Conservation (phyloP, 2,113 vertebrate species). For the Syrmaticus mikado region DNA sequence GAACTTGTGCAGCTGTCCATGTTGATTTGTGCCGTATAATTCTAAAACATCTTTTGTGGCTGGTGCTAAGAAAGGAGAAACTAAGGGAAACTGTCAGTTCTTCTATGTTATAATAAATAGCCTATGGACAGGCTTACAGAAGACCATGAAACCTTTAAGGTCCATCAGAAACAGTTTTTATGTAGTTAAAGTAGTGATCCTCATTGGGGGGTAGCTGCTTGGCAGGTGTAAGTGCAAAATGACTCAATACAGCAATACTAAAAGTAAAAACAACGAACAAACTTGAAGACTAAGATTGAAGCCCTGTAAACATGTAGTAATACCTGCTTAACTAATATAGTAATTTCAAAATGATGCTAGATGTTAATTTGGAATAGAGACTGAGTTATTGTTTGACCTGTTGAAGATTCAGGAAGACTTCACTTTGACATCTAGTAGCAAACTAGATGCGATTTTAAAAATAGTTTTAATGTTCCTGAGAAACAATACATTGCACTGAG, state of each 20-base stretch:
- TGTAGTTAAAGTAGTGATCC: neutral
- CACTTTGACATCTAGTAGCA: neutral
- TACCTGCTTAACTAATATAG: neutral
- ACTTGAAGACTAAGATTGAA: neutral
- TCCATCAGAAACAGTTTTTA: neutral
- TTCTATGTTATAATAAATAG: neutral
- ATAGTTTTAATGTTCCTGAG: neutral
- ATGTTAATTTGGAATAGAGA: neutral
- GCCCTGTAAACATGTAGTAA: neutral
- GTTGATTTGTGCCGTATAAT: neutral
- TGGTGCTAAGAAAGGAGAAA: neutral
- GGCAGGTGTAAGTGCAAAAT: neutral
- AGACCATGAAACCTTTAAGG: neutral
- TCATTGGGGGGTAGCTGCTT: neutral
- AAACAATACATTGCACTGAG: neutral
- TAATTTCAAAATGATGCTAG: neutral
- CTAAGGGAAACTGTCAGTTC: neutral
- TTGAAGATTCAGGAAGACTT: neutral
- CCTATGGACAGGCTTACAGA: neutral
- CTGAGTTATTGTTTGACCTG: neutral
- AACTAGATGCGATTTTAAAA: neutral
- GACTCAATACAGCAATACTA: neutral
- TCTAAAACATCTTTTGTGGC: neutral
- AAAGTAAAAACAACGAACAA: neutral
- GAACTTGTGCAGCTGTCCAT: neutral